phyloP scores from a whole-genome alignment of 2,888 invertebrate genomes.

The Hyposoter didymator region DNA sequence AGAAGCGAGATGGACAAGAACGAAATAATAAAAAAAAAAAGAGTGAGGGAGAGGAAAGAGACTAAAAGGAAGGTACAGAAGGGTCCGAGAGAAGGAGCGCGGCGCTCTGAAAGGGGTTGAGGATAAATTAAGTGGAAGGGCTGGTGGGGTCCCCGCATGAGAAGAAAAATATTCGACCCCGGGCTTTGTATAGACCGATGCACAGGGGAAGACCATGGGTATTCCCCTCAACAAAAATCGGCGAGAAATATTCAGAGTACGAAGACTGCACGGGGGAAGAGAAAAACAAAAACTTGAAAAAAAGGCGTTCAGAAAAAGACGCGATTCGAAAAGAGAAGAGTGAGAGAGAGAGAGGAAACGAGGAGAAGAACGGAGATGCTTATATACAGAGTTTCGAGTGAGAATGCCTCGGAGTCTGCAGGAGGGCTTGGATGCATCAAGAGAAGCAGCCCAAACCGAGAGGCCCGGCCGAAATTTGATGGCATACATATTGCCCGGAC shows the following conservation, averaged over 20 bases:
- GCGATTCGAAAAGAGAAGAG: constrained; percentile 31
- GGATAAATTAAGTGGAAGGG: constrained; percentile 81
- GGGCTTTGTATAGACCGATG: constrained; percentile 73
- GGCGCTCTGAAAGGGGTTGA: constrained; percentile 71
- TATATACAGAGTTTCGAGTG: constrained; percentile 60
- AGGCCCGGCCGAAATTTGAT: constrained; percentile 55
- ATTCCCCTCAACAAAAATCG: constrained; percentile 71
- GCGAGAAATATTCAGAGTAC: constrained; percentile 60
- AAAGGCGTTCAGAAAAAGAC: constrained; percentile 52
- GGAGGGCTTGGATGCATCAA: constrained; percentile 65
- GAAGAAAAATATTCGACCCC: constrained; percentile 75
- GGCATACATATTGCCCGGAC: constrained; percentile 43
- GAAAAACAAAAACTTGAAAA: constrained; percentile 52
- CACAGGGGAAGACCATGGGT: constrained; percentile 66
- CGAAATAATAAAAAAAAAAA: constrained; percentile 27
- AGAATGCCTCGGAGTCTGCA: constrained; percentile 56
- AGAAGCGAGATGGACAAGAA: constrained; percentile 24
- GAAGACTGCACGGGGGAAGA: constrained; percentile 31
- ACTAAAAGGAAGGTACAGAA: constrained; percentile 35
- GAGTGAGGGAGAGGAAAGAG: constrained; percentile 39
- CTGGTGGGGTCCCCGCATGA: constrained; percentile 75
- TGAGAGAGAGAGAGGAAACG: constrained; percentile 45
- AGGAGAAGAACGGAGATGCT: constrained; percentile 51
- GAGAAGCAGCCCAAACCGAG: constrained; percentile 53
- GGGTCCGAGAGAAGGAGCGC: constrained; percentile 56